A percentile compares a stretch with the other conserved stretches of the same genome.
phyloP scores from a whole-genome alignment of 92 coral and sea anemone genomes.

The Bergia puertoricense region DNA sequence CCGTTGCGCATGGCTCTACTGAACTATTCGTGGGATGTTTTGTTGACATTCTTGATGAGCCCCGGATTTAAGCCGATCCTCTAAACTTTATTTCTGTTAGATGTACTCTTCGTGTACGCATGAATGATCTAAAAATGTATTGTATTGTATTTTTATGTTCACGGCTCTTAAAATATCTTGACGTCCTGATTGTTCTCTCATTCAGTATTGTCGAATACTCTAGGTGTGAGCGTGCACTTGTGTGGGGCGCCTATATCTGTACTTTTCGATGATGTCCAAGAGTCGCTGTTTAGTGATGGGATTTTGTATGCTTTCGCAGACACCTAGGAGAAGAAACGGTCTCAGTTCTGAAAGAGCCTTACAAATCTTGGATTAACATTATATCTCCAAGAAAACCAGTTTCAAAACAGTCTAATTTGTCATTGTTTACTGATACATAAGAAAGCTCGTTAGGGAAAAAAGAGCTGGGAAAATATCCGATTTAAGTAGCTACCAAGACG shows the following conservation, averaged over 20 bases:
- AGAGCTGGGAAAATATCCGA: no score
- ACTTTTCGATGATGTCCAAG: constrained; percentile 82
- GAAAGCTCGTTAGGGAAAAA: no score
- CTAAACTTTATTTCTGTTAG: neutral
- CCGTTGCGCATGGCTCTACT: neutral
- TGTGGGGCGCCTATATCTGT: constrained; percentile 61
- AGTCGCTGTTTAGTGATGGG: constrained; percentile 87
- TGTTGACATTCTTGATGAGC: neutral
- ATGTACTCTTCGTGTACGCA: neutral
- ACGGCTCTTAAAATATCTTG: neutral
- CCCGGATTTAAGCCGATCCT: neutral
- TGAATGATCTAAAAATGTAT: neutral
- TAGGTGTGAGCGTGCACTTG: constrained; percentile 15
- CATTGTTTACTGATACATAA: no score
- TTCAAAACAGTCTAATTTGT: neutral
- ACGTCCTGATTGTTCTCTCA: neutral
- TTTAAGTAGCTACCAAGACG: no score
- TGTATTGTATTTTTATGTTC: neutral
- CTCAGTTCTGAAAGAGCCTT: neutral
- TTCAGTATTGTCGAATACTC: neutral
- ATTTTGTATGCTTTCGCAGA: constrained; percentile 85
- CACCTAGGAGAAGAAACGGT: constrained; percentile 61
- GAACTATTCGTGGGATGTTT: neutral
- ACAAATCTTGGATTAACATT: neutral
- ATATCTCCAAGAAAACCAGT: neutral